These are phyloP conservation scores for Halictus ligatus DNA, from an alignment of 2,888 invertebrate genomes.

Conservation along the genomic window DNA sequence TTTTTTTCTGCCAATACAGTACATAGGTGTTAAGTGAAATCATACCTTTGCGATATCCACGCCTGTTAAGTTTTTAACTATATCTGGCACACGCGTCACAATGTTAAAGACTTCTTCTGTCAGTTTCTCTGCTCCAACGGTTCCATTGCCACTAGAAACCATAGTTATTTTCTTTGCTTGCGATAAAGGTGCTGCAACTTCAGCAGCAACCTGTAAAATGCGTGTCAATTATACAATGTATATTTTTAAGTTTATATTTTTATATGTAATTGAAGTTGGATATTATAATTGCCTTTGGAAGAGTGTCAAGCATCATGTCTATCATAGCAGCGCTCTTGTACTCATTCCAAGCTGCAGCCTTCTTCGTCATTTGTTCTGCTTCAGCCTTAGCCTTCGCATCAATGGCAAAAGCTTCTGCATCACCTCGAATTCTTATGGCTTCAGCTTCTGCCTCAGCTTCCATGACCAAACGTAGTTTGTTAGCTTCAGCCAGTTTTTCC, in stretches of 20 bases:
- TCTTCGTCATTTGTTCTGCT: slow-evolving; percentile 98
- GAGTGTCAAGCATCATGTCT: slow-evolving; percentile 97
- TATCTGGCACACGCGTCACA: slow-evolving; percentile 95
- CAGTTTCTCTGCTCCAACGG: slow-evolving; percentile 96
- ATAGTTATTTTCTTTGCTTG: slow-evolving; percentile 98
- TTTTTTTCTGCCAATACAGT: neutral
- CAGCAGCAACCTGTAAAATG: slow-evolving; percentile 93
- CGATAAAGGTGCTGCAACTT: slow-evolving; percentile 97
- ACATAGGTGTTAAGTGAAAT: slow-evolving; percentile 25
- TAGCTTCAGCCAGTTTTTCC: slow-evolving; percentile 97
- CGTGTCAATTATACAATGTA: neutral
- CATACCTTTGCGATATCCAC: slow-evolving; percentile 95
- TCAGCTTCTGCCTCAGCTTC: slow-evolving; percentile 98
- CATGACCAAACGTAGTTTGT: slow-evolving; percentile 93
- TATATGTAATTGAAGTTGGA: neutral
- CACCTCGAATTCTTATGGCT: slow-evolving; percentile 93
- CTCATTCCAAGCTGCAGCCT: slow-evolving; percentile 98
- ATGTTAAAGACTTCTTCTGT: slow-evolving; percentile 97
- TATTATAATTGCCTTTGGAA: slow-evolving; percentile 92
- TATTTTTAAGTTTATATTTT: neutral
- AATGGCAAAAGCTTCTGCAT: slow-evolving; percentile 96
- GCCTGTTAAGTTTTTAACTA: slow-evolving; percentile 96
- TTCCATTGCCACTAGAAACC: slow-evolving; percentile 96
- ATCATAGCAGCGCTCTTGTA: slow-evolving; percentile 98
- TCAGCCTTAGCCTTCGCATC: slow-evolving; percentile 98